Evolutionary conservation across 2,888 invertebrate genomes (phyloP).

Genomic region (Ectemnius lituratus): DNA sequence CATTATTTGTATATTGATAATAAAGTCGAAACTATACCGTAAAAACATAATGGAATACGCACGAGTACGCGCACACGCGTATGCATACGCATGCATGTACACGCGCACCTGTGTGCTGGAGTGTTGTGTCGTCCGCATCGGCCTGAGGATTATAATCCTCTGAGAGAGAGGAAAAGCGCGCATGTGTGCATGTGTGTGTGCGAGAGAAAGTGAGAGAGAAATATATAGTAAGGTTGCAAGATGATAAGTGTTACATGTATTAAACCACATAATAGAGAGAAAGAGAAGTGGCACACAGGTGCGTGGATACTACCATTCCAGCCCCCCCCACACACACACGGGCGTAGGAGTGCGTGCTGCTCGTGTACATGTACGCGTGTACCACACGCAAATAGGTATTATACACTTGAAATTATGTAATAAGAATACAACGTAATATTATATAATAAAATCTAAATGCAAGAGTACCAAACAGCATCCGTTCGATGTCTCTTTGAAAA

Average conservation of each 20-base stretch:
- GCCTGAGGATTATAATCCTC: not conserved
- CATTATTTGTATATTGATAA: conserved; percentile 74
- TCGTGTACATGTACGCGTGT: conserved; percentile 27
- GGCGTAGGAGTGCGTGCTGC: not conserved
- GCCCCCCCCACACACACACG: not conserved
- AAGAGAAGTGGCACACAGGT: conserved; percentile 1
- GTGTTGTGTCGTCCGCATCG: not conserved
- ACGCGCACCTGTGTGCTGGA: not conserved
- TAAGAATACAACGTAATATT: conserved; percentile 53
- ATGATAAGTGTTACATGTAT: not conserved
- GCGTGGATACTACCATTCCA: not conserved
- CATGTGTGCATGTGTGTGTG: not conserved
- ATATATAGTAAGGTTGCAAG: not conserved
- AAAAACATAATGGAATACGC: conserved; percentile 37
- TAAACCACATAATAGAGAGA: not conserved
- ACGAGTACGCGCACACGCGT: conserved; percentile 29
- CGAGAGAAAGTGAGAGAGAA: not conserved
- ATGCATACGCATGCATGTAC: conserved; percentile 35
- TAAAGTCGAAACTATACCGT: conserved; percentile 59
- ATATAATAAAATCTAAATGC: conserved; percentile 50
- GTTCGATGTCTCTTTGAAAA: too few species aligned
- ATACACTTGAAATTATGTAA: conserved; percentile 51
- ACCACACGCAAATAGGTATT: conserved; percentile 30
- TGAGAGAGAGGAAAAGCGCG: not conserved
- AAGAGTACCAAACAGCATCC: conserved; percentile 16